Base-by-base conservation (phyloP, 2,113 vertebrate genomes). In the Murina feae region DNA sequence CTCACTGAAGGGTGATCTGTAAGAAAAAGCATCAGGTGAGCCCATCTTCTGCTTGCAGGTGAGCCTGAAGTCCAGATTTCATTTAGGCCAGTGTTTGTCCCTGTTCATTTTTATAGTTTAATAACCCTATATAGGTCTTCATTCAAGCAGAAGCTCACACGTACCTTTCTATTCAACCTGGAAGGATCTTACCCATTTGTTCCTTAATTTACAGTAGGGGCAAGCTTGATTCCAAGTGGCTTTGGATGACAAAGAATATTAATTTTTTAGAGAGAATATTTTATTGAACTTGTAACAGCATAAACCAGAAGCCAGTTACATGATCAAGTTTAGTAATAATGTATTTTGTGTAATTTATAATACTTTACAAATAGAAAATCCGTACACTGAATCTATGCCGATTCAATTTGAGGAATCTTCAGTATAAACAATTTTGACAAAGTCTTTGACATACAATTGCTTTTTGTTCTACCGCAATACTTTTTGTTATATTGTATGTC, bases 401-500 rank as follows among this genome's bases (percentile, higher is more conserved):
- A n/a, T 60, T 74, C 4, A 51, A 35, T 89, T 65, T 78, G 1
- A 49, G 0, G 0, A 39, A 9, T 35, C 87, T 53, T 23, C 97
- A 11, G 68, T 82, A 2, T 96, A 74, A 25, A 65, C 1, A 0
- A 98, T 95, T 9, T 98, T 96, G 14, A 69, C 84, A 96, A 72
- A 98, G 97, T 87, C 98, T 98, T 95, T 98, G 99, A 14, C 98
- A 96, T 55, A 98, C 97, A 13, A 99, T 99, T 35, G 98, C 93
- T 97, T 99, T 99, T 60, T 99, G 99, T 97, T 99, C 99, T 91
- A 98, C 99, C 10, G 98, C 99, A 95, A 99, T 99, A 0, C 98
- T 99, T 97, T 99, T 99, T 0, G 99, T 99, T 97, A 98, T 99
- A 94, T 99, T 99, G 95, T 99, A 98, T 1, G 99, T 99, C 97